Conservation (phyloP, 2,797 vertebrate genomes). For the Gymnoscopelus microlampas region DNA sequence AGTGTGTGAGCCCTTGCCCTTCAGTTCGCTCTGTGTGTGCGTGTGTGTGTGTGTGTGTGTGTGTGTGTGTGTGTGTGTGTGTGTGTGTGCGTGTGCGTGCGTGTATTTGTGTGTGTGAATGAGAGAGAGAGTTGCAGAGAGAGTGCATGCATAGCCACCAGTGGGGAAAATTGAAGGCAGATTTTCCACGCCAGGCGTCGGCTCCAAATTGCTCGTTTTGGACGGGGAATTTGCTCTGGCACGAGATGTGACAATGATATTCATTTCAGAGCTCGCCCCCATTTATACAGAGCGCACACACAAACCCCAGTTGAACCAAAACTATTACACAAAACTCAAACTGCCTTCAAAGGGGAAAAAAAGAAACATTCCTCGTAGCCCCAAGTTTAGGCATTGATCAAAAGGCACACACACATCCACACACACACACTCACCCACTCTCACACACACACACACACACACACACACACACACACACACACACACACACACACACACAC, state of each 20-base stretch:
- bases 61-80: conserved; percentile 10
- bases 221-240: conserved; percentile 79
- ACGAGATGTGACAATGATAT: conserved; percentile 82
- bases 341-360: conserved; percentile 70
- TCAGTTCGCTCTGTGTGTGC: conserved; percentile 26
- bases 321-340: conserved; percentile 71
- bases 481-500: conserved; percentile 8
- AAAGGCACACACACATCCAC: conserved; percentile 37
- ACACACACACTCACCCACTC: conserved; percentile 16
- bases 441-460: conserved; percentile 1
- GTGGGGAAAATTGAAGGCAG: conserved; percentile 78
- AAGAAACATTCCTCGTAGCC: conserved; percentile 60
- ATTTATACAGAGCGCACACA: conserved; percentile 54
- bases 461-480: conserved; percentile 1
- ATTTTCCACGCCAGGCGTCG: conserved; percentile 74
- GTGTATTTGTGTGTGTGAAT: conserved; percentile 9
- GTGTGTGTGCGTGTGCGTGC: conserved; percentile 6
- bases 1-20: conserved; percentile 27
- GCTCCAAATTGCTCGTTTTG: conserved; percentile 74
- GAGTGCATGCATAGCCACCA: conserved; percentile 48
- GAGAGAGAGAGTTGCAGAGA: conserved; percentile 24
- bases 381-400: conserved; percentile 62
- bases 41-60: conserved; percentile 12
- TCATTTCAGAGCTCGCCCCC: conserved; percentile 67
- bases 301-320: conserved; percentile 59